Evolutionary conservation across 92 coral and sea anemone species (phyloP), one percentile per base, ranked within the genome.

Genomic region (Palythoa grandis): DNA sequence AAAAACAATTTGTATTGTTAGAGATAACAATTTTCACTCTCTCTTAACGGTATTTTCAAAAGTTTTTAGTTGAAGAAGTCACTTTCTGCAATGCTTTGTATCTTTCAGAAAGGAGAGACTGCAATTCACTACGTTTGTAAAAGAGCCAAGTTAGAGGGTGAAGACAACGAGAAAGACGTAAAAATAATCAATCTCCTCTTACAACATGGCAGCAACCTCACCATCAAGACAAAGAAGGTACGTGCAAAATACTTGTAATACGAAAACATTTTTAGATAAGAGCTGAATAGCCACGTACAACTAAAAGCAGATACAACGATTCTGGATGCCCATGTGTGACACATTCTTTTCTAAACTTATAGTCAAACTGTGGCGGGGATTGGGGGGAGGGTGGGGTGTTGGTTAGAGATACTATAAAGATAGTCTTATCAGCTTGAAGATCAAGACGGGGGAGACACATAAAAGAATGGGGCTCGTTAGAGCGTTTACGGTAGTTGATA

Each of bases 21-120:
- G 50, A 7, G 8, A 23, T 74, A 22, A 16, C 22, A 35, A 82
- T 66, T 52, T 37, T 70, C 22, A 19, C 9, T 19, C 2, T 9
- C 69, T n/a, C 69, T 3, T 58, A 43, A 5, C 50, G 0, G 9
- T 58, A 58, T 58, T 58, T 58, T n/a, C 11, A n/a, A 58, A 58
- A 58, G 7, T 0, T 58, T 58, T n/a, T 14, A 9, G 20, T 39
- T 23, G 68, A 52, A 73, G 22, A 79, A 63, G 37, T 63, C 0
- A 43, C 9, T 43, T 43, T 43, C 50, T 43, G 50, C 35, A 43
- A 5, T 43, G 7, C 50, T 43, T 43, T 29, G 1, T 22, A n/a
- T n/a, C 11, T 25, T 69, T 69, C 68, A 96, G 99, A 89, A 76
- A 88, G 98, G 98, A 54, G 98, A 95, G 87, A 96, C 99, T 22